Base-by-base conservation (phyloP, 2,888 invertebrate genomes). In the Synergus umbraculus region DNA sequence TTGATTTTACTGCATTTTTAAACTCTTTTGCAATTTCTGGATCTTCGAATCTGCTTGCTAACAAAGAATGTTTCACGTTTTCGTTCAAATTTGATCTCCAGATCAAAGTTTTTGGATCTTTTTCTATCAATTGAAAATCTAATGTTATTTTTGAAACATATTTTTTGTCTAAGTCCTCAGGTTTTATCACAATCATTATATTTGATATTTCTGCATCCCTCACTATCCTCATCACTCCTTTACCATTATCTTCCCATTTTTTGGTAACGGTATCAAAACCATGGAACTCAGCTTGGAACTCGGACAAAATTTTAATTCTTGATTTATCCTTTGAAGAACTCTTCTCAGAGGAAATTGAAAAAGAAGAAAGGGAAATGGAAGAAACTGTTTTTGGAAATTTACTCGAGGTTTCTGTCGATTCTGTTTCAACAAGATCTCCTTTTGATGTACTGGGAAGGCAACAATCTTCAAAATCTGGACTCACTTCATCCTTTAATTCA, bases 51-150 rank as follows among this genome's bases (percentile, higher is more conserved):
- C 29, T 15, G 2, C 22, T 69, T 7, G 46, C 13, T 3, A 69
- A 49, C 12, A 69, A 49, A 22, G 22, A 49, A n/a, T 69, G 1
- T 15, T 69, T 69, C 37, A 15, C 1, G 1, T 15, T 18, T 44
- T 49, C 46, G 3, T 69, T 49, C 13, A 43, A 46, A 18, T 15
- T 15, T 49, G 46, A 9, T 69, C 49, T 69, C 69, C 69, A 69
- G 8, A 69, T 37, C 8, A 49, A 37, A 22, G 15, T 46, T 49
- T 9, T 54, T 0, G 49, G 22, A 49, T 46, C 29, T 13, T 69
- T 69, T 69, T 49, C 13, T 15, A 46, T 49, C 37, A 69, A 37
- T 22, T 69, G 46, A 2, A 69, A 69, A 69, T 69, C 49, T 37
- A 9, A 29, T 15, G 69, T 15, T 22, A 69, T 29, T 49, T 46